phyloP scores from a whole-genome alignment of 2,113 vertebrate genomes.

The Thalassarche chlororhynchos region DNA sequence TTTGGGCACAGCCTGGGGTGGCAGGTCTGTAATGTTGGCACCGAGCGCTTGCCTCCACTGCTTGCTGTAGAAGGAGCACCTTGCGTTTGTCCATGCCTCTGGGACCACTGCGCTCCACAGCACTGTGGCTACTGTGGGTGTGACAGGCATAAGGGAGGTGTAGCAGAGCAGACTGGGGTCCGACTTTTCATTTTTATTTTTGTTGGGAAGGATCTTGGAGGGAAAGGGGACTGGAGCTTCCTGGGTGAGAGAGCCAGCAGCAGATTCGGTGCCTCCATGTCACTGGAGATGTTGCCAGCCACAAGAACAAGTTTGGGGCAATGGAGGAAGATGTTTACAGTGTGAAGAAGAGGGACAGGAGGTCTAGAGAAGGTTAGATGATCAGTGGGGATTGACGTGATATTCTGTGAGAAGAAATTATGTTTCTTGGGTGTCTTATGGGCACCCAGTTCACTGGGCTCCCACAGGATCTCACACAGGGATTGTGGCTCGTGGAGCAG shows the following conservation, averaged over 20 bases:
- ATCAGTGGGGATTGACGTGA: background rate
- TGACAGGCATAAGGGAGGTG: background rate
- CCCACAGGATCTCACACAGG: background rate
- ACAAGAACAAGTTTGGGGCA: background rate
- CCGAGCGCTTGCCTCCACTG: background rate
- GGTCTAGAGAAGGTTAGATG: background rate
- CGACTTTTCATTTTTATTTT: background rate
- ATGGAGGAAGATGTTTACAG: background rate
- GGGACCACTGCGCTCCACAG: background rate
- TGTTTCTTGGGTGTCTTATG: background rate
- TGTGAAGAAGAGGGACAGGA: background rate
- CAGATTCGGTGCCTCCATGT: background rate
- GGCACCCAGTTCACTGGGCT: background rate
- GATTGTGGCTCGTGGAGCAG: fast-evolving
- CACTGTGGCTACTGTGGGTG: background rate
- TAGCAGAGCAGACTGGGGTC: background rate
- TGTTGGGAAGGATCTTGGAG: background rate
- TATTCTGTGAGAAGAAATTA: background rate
- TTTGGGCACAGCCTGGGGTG: background rate
- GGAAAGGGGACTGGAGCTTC: background rate
- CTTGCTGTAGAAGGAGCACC: background rate
- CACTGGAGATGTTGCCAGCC: background rate
- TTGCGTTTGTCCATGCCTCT: fast-evolving
- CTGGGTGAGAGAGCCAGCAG: background rate
- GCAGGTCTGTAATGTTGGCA: background rate